Conservation (phyloP, 1,140 invertebrate species). For the Ladona fulva region DNA sequence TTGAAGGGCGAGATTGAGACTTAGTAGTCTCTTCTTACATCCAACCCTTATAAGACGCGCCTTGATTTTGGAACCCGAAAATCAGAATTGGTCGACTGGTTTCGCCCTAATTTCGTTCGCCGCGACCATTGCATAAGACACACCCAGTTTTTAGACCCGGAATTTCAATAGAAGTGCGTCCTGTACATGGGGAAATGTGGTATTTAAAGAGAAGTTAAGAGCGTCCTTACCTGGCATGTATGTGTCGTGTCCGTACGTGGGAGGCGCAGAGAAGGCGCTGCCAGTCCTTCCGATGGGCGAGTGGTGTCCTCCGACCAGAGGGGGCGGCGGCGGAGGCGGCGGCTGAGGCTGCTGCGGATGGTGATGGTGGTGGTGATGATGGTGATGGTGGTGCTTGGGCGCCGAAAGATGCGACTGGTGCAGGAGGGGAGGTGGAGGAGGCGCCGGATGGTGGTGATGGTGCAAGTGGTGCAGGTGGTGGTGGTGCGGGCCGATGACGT, state of each 20-base stretch:
- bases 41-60: no score
- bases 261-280: constrained; percentile 44
- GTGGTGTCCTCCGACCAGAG: constrained; percentile 28
- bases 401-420: constrained; percentile 27
- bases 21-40: no score
- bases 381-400: constrained; percentile 32
- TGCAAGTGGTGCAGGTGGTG: constrained; percentile 1
- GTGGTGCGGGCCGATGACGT: neutral
- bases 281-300: constrained; percentile 35
- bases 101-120: no score
- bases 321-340: constrained; percentile 26
- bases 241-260: constrained; percentile 28
- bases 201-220: no score
- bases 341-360: neutral
- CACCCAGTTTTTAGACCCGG: no score
- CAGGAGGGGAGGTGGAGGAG: constrained; percentile 26
- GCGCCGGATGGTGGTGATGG: constrained; percentile 30
- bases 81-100: no score
- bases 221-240: constrained; percentile 20
- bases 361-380: constrained; percentile 24
- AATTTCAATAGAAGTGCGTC: no score
- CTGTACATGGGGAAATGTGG: no score
- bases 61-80: no score
- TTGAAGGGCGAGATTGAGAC: no score
- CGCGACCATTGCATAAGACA: no score